Base-by-base conservation (phyloP, 1,140 invertebrate genomes). In the Holotrichia oblita region DNA sequence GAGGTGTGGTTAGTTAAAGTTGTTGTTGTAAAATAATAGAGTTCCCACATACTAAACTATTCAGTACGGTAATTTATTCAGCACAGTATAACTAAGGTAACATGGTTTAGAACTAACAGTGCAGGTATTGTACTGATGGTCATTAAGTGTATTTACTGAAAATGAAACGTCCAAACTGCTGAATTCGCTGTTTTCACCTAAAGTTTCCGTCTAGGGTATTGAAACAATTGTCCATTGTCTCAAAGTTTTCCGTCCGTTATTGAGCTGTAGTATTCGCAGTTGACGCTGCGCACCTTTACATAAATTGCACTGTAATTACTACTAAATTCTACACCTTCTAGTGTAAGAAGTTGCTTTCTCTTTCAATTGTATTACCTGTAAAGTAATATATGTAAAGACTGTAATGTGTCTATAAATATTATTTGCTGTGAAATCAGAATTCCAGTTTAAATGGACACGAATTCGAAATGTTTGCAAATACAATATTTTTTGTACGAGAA, bases 151-250 rank as follows among this genome's bases (percentile, higher is more conserved):
- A 34, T 69, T 69, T 69, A 14, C 20, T 8, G 61, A 69, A 69
- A 69, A 34, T 69, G 27, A 24, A 27, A 69, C 27, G 27, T 69
- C 7, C 48, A 20, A 69, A 10, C 61, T 69, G n/a, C 6, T 3
- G 8, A 69, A 22, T 20, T 61, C 7, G n/a, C 22, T 69, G 22
- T 14, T 69, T 69, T 69, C 61, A 69, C 12, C 22, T 20, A 69
- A 69, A 69, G 61, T 69, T 69, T 27, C 61, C 22, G 61, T 69
- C 61, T 69, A 20, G 61, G 61, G 8, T 69, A 69, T 34, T 69
- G 22, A 69, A 69, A 69, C 61, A 69, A 27, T 69, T 20, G 20
- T 20, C 61, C 20, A 27, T 69, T 69, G 61, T 69, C 61, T 69
- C 20, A 20, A 69, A 69, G 61, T 69, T 69, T 69, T 22, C n/a